Evolutionary conservation across 2,113 vertebrate species (phyloP).

Genomic region (Arothron firmamentum): DNA sequence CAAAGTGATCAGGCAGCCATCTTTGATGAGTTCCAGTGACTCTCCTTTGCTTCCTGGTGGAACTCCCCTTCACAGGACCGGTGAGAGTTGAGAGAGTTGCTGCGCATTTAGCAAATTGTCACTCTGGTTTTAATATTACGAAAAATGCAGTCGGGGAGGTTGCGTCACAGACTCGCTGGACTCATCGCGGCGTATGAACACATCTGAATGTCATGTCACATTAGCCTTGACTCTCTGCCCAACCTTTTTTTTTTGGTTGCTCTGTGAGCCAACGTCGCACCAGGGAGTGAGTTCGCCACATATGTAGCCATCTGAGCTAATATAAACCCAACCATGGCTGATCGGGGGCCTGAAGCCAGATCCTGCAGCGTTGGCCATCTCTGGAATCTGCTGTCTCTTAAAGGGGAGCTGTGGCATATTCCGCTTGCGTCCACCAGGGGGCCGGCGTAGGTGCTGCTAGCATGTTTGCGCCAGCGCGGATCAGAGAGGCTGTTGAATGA

Average conservation of each 20-base stretch:
- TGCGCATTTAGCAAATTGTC: conserved; percentile 29
- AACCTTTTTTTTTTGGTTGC: not conserved
- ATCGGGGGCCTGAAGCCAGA: no score
- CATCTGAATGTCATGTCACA: not conserved
- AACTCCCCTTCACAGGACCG: not conserved
- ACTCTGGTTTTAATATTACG: conserved; percentile 26
- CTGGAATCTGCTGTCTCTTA: not conserved
- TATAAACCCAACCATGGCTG: no score
- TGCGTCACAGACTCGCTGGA: not conserved
- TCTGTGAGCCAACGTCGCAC: not conserved
- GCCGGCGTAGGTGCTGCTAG: conserved; percentile 36
- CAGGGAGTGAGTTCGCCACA: not conserved
- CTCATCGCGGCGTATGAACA: not conserved
- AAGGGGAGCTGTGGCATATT: not conserved
- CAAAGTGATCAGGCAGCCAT: conserved; percentile 26
- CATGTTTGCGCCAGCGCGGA: conserved; percentile 51
- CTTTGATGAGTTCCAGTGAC: conserved; percentile 38
- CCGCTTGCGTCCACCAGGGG: conserved; percentile 35
- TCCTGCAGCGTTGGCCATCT: no score
- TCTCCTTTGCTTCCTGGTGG: conserved; percentile 14
- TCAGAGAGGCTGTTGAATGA: conserved; percentile 54
- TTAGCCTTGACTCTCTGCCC: not conserved
- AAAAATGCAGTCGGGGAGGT: conserved; percentile 6
- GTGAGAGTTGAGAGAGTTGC: conserved; percentile 10
- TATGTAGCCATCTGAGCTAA: no score